phyloP scores from a whole-genome alignment of 2,113 vertebrate genomes.

The Alectura lathami region DNA sequence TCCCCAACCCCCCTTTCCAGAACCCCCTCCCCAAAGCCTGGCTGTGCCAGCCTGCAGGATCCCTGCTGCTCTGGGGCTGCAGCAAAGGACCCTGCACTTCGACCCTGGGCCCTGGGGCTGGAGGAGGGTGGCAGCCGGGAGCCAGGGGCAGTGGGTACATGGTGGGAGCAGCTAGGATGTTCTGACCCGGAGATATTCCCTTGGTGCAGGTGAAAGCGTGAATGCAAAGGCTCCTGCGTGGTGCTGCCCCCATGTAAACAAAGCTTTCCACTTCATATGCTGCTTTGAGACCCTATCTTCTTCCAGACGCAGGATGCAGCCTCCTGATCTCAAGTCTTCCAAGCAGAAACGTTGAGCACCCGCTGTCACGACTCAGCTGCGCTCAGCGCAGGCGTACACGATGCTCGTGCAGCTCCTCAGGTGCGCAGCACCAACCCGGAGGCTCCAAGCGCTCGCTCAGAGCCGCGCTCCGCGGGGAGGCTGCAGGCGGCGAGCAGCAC shows the following conservation, averaged over 20 bases:
- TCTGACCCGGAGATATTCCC: no score
- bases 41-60: accelerated
- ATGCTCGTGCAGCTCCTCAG: accelerated
- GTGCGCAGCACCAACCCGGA: accelerated
- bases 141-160: no score
- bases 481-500: no score
- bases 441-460: accelerated
- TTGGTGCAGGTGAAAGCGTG: not conserved
- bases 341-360: accelerated
- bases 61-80: not conserved
- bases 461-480: not conserved
- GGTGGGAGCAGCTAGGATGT: no score
- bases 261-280: accelerated
- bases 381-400: accelerated
- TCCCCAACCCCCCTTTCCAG: no score
- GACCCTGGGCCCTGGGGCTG: not conserved
- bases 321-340: not conserved
- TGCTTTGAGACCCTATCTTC: not conserved
- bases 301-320: accelerated
- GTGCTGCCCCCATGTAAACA: accelerated
- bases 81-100: not conserved
- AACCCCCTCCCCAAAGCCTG: not conserved
- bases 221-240: not conserved
- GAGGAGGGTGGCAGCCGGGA: no score
- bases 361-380: accelerated